Evolutionary conservation across 2,797 vertebrate species (phyloP).

Genomic region (Coendou prehensilis): DNA sequence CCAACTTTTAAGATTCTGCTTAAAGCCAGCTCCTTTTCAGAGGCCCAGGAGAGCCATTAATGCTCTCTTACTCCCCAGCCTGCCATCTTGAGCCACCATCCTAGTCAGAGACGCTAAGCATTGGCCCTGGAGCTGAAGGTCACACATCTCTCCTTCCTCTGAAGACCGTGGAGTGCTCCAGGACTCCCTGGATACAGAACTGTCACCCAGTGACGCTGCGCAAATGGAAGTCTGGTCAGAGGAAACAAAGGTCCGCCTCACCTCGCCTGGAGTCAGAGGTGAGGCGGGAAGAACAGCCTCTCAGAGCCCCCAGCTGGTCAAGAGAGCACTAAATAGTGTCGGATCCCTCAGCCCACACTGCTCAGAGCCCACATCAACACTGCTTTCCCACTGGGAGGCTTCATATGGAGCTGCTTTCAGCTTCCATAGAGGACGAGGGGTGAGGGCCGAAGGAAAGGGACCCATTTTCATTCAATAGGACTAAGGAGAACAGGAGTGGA

Average conservation of each 20-base stretch:
- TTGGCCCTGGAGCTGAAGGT: not conserved
- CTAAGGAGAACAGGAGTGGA: not conserved
- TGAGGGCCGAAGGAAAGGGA: constrained; percentile 7
- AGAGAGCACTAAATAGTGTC: too few relatives aligned
- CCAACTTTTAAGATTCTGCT: not conserved
- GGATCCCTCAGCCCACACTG: not conserved
- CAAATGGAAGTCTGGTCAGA: not conserved
- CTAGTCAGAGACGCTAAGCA: not conserved
- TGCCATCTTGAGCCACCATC: not conserved
- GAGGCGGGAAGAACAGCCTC: not conserved
- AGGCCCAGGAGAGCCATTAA: not conserved
- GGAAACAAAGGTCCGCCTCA: not conserved
- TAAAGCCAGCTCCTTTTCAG: not conserved
- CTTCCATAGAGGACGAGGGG: not conserved
- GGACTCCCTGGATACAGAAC: not conserved
- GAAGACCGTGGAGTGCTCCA: not conserved
- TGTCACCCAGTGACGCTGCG: not conserved
- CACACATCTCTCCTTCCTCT: not conserved
- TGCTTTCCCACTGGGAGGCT: not conserved
- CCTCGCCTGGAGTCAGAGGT: fast-evolving
- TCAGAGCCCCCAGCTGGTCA: fast-evolving
- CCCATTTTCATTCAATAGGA: not conserved
- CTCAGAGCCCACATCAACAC: not conserved
- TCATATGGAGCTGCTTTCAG: not conserved
- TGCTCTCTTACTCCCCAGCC: fast-evolving